Base-by-base conservation (phyloP, 2,113 vertebrate species). In the Paratilapia polleni region DNA sequence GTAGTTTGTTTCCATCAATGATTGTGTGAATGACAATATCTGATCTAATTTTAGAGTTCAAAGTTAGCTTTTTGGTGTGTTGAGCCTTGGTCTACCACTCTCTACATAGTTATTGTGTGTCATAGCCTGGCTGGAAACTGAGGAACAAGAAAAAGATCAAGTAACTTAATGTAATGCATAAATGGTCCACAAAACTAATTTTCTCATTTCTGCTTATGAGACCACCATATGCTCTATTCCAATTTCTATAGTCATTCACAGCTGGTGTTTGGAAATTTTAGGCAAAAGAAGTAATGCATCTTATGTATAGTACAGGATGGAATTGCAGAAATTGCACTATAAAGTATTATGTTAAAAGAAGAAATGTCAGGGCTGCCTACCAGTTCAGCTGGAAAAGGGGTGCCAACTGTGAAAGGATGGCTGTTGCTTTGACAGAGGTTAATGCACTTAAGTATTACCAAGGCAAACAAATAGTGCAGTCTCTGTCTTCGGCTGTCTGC, bases 1-100 rank as follows among this genome's bases (percentile, higher is more conserved):
- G 64, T 75, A 59, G 26, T 36, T 34, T 79, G 22, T 61, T 74
- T 59, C 61, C 15, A 76, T 86, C 15, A 62, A 68, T 74, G 58
- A 49, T 24, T 52, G n/a, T 10, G 14, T 34, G 10, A 31, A 22
- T 61, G 14, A 57, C 70, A 28, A 75, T 54, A 49, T 77, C 64
- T 73, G 2, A 54, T 73, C 26, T 54, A 54, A 73, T 73, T 54
- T 73, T 73, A 19, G 31, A 54, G 49, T 54, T 26, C 68, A 73
- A 52, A 34, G 19, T 54, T 54, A 34, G 57, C 52, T 11, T 86
- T 49, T 54, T 10, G 0, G 15, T 36, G 15, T 63, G 31, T 80
- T 56, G 24, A 28, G 17, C 43, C 17, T 82, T 56, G 17, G 22
- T 28, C 19, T 7, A 78, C 7, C 7, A 31, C 19, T 24, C 24